Conservation (phyloP, 2,797 vertebrate genomes). For the Galaxias olidus region DNA sequence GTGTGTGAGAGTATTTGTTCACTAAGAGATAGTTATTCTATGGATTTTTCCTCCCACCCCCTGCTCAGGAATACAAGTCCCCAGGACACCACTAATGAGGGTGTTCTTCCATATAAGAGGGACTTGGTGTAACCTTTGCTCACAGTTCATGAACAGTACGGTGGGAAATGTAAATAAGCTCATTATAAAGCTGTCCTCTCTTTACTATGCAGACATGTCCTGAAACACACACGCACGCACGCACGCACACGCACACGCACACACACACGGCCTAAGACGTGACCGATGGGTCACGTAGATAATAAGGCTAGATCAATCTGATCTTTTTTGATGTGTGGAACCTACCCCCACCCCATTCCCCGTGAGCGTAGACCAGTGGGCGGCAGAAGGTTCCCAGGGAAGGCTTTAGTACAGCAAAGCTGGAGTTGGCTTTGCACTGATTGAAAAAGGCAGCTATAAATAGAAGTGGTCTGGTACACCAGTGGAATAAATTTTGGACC, state of each 20-base stretch:
- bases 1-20: too few species aligned
- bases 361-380: constrained; percentile 32
- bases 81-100: constrained; percentile 63
- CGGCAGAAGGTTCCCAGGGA: constrained; percentile 21
- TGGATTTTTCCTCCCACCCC: too few species aligned
- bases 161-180: constrained; percentile 73
- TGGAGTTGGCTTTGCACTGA: constrained; percentile 37
- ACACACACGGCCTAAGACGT: constrained; percentile 45
- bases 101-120: constrained; percentile 27
- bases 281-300: constrained; percentile 58
- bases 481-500: constrained; percentile 24
- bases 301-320: constrained; percentile 69
- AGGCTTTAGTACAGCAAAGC: constrained; percentile 30
- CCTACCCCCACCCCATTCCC: constrained; percentile 32
- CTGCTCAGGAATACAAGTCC: too few species aligned
- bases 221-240: neutral
- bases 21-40: too few species aligned
- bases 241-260: constrained; percentile 6
- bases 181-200: constrained; percentile 62
- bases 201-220: constrained; percentile 7
- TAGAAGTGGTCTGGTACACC: constrained; percentile 12
- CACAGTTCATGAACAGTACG: constrained; percentile 44
- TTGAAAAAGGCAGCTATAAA: constrained; percentile 45
- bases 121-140: constrained; percentile 26
- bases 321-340: constrained; percentile 61